Evolutionary conservation across 2,888 invertebrate genomes (phyloP).

Genomic region (Orchesellides sinensis): DNA sequence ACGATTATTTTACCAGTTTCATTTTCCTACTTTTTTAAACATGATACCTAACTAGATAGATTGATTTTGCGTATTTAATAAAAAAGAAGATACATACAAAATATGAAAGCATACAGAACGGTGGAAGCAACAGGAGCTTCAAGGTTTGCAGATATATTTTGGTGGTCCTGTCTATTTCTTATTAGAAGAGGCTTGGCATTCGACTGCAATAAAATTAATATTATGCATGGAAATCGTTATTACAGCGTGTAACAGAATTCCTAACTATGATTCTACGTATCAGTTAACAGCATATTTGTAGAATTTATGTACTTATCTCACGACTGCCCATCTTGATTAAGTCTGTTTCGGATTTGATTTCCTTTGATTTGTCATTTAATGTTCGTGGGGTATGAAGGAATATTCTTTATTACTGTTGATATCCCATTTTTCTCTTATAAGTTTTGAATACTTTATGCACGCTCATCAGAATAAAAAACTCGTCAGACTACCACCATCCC

Average conservation of each 20-base stretch:
- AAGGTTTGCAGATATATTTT: not conserved
- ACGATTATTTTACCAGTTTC: slow-evolving; percentile 6
- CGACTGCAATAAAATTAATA: no score
- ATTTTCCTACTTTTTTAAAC: not conserved
- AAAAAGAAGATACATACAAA: no score
- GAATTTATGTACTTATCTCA: not conserved
- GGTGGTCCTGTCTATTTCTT: slow-evolving; percentile 5
- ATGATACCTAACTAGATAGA: not conserved
- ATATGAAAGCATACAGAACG: no score
- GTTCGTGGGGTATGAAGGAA: not conserved
- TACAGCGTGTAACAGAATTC: no score
- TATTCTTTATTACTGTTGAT: not conserved
- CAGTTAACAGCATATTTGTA: no score
- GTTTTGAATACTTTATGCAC: slow-evolving; percentile 6
- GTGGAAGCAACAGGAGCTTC: slow-evolving; percentile 36
- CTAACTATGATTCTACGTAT: no score
- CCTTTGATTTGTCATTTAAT: slow-evolving; percentile 25
- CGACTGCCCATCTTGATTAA: slow-evolving; percentile 19
- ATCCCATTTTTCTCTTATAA: not conserved
- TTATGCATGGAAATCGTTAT: no score
- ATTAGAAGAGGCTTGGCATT: not conserved
- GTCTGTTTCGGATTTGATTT: not conserved
- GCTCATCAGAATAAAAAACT: not conserved
- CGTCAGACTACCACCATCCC: not conserved
- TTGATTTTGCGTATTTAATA: not conserved